phyloP scores from a whole-genome alignment of 2,113 vertebrate genomes.

The Nerophis ophidion region DNA sequence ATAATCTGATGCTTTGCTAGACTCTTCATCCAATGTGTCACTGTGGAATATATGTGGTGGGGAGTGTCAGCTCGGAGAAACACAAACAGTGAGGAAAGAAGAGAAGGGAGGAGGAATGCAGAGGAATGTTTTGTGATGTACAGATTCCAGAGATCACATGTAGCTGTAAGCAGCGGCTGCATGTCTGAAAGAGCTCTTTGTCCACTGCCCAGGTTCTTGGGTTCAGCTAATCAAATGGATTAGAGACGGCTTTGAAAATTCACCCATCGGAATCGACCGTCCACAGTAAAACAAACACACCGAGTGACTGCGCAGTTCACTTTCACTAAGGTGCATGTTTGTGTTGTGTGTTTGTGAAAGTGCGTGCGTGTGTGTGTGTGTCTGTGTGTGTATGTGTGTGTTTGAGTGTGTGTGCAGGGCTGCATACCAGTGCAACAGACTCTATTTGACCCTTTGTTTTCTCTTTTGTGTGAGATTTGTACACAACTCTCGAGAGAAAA shows the following conservation, averaged over 20 bases:
- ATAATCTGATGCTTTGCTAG: not conserved
- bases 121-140: constrained; percentile 57
- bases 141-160: constrained; percentile 68
- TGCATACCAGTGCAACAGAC: constrained; percentile 45
- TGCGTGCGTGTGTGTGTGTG: constrained; percentile 17
- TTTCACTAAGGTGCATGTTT: constrained; percentile 41
- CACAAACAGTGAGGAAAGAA: constrained; percentile 24
- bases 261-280: constrained; percentile 52
- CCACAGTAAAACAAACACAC: constrained; percentile 62
- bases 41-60: constrained; percentile 9
- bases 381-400: constrained; percentile 21
- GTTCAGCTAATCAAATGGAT: constrained; percentile 75
- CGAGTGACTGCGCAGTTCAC: constrained; percentile 38
- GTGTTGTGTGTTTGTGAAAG: constrained; percentile 26
- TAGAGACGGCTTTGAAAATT: constrained; percentile 67
- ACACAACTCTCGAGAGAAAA: constrained; percentile 14
- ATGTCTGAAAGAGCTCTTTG: constrained; percentile 73
- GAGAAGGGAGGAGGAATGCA: constrained; percentile 34
- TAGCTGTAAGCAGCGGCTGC: constrained; percentile 56
- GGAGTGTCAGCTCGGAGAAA: constrained; percentile 19
- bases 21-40: not conserved
- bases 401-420: constrained; percentile 25
- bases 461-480: constrained; percentile 20
- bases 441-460: constrained; percentile 29
- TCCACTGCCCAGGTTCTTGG: constrained; percentile 56